These are phyloP conservation scores for Melanotaenia parkinsoni DNA, from an alignment of 2,797 vertebrate genomes.

Conservation along the genomic window DNA sequence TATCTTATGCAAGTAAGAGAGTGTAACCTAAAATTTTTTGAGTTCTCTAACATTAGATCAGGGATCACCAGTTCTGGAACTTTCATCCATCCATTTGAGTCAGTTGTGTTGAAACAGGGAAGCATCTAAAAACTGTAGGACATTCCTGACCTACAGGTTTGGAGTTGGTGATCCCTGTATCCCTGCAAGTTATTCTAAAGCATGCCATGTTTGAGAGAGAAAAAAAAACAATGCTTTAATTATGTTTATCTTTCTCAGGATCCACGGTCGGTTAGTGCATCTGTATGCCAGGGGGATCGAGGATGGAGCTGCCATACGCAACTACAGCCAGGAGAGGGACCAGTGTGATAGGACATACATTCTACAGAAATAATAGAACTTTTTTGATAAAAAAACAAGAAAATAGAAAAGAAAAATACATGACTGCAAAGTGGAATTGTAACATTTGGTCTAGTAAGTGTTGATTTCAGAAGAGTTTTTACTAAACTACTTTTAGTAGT, in stretches of 20 bases:
- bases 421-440: neutral
- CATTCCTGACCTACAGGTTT: too few relatives aligned
- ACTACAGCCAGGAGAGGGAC: slow-evolving; percentile 31
- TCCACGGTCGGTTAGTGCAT: slow-evolving; percentile 83
- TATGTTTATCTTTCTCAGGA: slow-evolving; percentile 55
- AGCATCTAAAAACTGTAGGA: too few relatives aligned
- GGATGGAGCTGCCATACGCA: slow-evolving; percentile 45
- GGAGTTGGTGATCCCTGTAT: neutral
- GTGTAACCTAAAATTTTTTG: neutral
- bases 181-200: neutral
- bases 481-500: slow-evolving; percentile 40
- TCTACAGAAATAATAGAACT: slow-evolving; percentile 4
- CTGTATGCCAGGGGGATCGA: slow-evolving; percentile 85
- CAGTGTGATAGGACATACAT: slow-evolving; percentile 53
- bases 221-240: slow-evolving; percentile 3
- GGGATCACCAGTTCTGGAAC: neutral
- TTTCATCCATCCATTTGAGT: too few relatives aligned
- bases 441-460: neutral
- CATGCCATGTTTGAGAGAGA: neutral
- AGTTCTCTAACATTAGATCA: neutral
- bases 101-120: too few relatives aligned
- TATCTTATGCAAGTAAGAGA: slow-evolving; percentile 79
- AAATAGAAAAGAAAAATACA: neutral
- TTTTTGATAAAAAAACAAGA: slow-evolving; percentile 1
- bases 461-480: slow-evolving; percentile 31